Percentiles rank a stretch among this genome's conserved stretches.
Conservation (phyloP, 2,797 vertebrate species). For the Darevskia nairensis region DNA sequence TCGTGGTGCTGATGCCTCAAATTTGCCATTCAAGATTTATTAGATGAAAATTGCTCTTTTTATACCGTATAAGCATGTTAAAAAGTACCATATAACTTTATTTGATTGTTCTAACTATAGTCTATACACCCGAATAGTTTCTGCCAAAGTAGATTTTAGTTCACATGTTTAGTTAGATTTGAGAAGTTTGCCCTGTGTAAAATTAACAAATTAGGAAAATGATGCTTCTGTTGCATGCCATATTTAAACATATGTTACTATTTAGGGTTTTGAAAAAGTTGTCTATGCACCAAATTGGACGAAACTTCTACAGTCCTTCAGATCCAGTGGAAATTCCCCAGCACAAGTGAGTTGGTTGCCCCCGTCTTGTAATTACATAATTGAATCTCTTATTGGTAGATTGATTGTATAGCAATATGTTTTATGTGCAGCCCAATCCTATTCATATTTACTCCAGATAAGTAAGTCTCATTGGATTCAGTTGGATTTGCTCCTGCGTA, state of each 20-base stretch:
- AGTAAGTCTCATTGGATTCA: background rate
- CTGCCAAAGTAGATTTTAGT: background rate
- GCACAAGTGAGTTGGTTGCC: constrained; percentile 62
- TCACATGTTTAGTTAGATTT: background rate
- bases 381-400: background rate
- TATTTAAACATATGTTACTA: constrained; percentile 47
- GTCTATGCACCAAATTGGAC: constrained; percentile 72
- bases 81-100: background rate
- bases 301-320: constrained; percentile 72
- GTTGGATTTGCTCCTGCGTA: background rate
- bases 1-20: background rate
- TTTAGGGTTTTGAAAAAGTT: constrained; percentile 72
- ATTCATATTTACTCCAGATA: too few relatives aligned
- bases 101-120: background rate
- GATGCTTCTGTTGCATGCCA: background rate
- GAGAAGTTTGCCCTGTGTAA: background rate
- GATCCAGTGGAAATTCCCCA: constrained; percentile 72
- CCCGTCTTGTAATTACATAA: background rate
- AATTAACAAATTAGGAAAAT: background rate
- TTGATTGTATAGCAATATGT: background rate
- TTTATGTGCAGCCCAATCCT: background rate
- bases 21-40: background rate
- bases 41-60: background rate
- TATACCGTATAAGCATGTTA: background rate
- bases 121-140: background rate